These are phyloP conservation scores for Sebastes minor DNA, from an alignment of 2,797 vertebrate species.

Conservation along the genomic window DNA sequence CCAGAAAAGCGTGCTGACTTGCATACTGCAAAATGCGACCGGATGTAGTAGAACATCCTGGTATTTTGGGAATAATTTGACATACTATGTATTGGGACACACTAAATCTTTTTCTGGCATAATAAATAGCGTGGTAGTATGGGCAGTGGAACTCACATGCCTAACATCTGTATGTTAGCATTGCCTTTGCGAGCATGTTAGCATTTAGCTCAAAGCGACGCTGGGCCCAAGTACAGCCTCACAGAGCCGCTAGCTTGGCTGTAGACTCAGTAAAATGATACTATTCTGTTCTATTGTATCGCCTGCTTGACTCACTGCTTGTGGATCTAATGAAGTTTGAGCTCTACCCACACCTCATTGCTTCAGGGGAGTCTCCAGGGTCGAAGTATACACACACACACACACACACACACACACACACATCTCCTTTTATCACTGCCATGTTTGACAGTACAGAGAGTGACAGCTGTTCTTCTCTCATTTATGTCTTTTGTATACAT, in stretches of 20 bases:
- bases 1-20: neutral
- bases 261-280: neutral
- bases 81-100: neutral
- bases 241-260: neutral
- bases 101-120: neutral
- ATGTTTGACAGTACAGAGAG: conserved; percentile 18
- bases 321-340: conserved; percentile 58
- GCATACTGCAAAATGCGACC: neutral
- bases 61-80: neutral
- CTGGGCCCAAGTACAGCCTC: neutral
- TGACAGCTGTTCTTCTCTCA: neutral
- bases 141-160: neutral
- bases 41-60: neutral
- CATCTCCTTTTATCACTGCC: conserved; percentile 6
- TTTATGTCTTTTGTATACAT: conserved; percentile 8
- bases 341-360: conserved; percentile 53
- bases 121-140: neutral
- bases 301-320: conserved; percentile 7
- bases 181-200: neutral
- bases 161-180: neutral
- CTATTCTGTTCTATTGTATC: neutral
- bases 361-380: conserved; percentile 44
- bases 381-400: neutral
- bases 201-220: neutral
- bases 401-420: conserved; percentile 1